Percentiles rank a stretch among this genome's conserved stretches.
These are phyloP conservation scores for Drosophila lacteicornis DNA, from an alignment of 1,140 invertebrate species.

Conservation along the genomic window DNA sequence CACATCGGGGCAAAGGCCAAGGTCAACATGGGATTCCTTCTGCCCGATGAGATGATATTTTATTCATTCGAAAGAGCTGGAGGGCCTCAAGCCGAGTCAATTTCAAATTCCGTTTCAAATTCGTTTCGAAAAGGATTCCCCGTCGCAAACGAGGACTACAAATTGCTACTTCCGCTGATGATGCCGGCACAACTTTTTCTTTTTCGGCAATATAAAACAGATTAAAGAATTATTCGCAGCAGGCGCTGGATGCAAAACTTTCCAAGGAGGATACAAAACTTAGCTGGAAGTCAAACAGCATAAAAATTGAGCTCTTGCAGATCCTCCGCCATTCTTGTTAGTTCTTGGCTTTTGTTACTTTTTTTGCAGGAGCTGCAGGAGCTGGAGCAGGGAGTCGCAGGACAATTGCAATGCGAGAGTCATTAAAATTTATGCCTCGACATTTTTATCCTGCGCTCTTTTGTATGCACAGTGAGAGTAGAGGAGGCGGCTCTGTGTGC, in stretches of 20 bases:
- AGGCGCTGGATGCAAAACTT: constrained; percentile 37
- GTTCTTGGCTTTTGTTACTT: constrained; percentile 19
- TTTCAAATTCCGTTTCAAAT: constrained; percentile 60
- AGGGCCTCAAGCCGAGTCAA: constrained; percentile 9
- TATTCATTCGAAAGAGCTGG: constrained; percentile 53
- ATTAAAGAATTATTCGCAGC: constrained; percentile 52
- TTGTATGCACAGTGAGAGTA: constrained; percentile 26
- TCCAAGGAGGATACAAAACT: constrained; percentile 62
- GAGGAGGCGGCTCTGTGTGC: constrained; percentile 48
- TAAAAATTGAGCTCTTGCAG: constrained; percentile 64
- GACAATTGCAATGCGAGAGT: constrained; percentile 78
- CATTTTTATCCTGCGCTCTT: constrained; percentile 28
- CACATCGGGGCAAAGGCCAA: constrained; percentile 55
- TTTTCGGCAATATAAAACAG: constrained; percentile 62
- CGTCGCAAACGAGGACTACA: constrained; percentile 14
- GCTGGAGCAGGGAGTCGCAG: constrained; percentile 27
- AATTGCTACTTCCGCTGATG: constrained; percentile 14
- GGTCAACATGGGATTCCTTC: constrained; percentile 69
- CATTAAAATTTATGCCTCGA: constrained; percentile 75
- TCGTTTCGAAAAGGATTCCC: constrained; percentile 32
- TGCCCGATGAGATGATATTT: constrained; percentile 63
- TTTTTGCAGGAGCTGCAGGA: constrained; percentile 26
- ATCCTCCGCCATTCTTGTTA: constrained; percentile 41
- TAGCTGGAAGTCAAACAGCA: constrained; percentile 69
- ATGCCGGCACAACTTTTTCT: constrained; percentile 35